Evolutionary conservation across 2,113 vertebrate species (phyloP), one percentile per base, ranked within the genome.

Genomic region (Empidonax traillii): DNA sequence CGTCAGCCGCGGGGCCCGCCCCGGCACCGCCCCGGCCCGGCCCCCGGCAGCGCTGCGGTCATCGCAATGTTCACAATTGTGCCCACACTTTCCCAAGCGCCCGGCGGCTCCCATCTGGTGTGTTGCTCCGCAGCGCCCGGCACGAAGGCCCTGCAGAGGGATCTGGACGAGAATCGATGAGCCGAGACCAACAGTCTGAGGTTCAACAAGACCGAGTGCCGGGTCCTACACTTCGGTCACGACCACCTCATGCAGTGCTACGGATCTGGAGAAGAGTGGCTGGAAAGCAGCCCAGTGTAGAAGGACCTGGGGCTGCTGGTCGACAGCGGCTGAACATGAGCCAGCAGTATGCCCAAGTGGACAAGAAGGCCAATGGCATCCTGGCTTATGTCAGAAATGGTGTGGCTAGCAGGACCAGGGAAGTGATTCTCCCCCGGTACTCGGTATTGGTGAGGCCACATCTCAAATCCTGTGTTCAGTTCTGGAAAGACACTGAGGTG

Each of bases 51-150:
- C 2, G 17, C 6, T 14, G 1, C 4, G 10, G 1, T 2, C 6
- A 1, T 5, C 20, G 1, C 4, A 2, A 19, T 12, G n/a, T 16
- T 61, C 35, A 0, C 11, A 2, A 19, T 25, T 25, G 14, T 51
- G 14, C 24, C 49, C 24, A 5, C 24, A 14, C 49, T 9, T 31
- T 39, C 15, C 2, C 43, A 5, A 33, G 39, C 14, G 18, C 1
- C 4, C 5, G 18, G 20, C 7, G 4, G 13, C 33, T 8, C 25
- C 4, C 33, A 1, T 28, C 37, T 41, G 61, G 17, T 63, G 61
- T 31, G 39, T 19, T 30, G 39, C 19, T 8, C 39, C 28, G 44
- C 30, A 24, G 7, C 12, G 19, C 39, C 13, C 17, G 9, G 39
- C n/a, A 27, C 53, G 7, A 58, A 10, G 14, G 78, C 30, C 52